Evolutionary conservation across 1,140 invertebrate species (phyloP).

Genomic region (Cecropterus lyciades): DNA sequence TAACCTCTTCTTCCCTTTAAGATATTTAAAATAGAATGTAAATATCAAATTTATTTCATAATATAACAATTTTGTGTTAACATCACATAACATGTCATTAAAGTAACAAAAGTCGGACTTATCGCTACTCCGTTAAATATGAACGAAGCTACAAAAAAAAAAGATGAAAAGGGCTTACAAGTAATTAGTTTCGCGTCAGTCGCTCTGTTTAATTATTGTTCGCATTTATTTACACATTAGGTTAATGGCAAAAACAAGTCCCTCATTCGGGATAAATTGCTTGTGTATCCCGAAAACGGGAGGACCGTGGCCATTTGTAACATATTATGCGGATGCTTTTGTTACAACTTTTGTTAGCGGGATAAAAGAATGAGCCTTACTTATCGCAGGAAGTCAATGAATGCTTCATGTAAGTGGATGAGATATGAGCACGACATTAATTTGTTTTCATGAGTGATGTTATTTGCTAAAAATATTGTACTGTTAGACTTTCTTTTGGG

Average conservation of each 20-base stretch:
- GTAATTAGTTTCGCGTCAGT: slow-evolving; percentile 69
- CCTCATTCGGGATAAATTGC: slow-evolving; percentile 72
- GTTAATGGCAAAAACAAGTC: slow-evolving; percentile 72
- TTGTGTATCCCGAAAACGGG: slow-evolving; percentile 49
- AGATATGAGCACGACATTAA: not conserved
- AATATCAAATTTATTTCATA: too few species aligned
- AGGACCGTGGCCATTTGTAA: slow-evolving; percentile 41
- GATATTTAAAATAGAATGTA: too few species aligned
- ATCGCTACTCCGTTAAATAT: slow-evolving; percentile 26
- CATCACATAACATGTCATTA: slow-evolving; percentile 16
- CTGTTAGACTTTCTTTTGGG: too few species aligned
- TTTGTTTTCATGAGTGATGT: not conserved
- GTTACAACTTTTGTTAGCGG: slow-evolving; percentile 19
- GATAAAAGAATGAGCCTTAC: slow-evolving; percentile 26
- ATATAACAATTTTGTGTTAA: too few species aligned
- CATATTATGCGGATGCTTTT: slow-evolving; percentile 29
- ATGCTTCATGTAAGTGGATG: not conserved
- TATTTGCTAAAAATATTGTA: too few species aligned
- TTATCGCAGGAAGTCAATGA: slow-evolving; percentile 17
- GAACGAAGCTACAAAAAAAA: slow-evolving; percentile 41
- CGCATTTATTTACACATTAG: slow-evolving; percentile 79
- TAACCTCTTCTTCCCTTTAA: too few species aligned
- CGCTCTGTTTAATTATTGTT: slow-evolving; percentile 73
- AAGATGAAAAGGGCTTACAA: slow-evolving; percentile 54
- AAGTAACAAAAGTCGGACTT: slow-evolving; percentile 16